Evolutionary conservation across 1,140 invertebrate species (phyloP).

Genomic region (Radopholus similis): DNA sequence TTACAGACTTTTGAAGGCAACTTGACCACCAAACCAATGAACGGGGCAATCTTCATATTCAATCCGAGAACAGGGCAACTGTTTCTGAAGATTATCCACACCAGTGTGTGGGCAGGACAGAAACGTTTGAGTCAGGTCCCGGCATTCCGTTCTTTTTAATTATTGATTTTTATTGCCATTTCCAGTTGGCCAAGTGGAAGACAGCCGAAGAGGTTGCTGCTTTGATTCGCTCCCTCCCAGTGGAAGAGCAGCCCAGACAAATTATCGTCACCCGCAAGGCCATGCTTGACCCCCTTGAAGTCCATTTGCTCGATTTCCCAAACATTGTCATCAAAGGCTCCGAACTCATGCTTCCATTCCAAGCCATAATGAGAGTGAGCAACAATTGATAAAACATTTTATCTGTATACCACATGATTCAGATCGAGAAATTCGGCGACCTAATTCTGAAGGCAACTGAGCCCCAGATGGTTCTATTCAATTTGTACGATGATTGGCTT

Average conservation of each 20-base stretch:
- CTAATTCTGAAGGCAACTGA: conserved; percentile 97
- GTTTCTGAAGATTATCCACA: conserved; percentile 99
- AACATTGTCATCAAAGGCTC: conserved; percentile 99
- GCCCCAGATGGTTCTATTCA: conserved; percentile 99
- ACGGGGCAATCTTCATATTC: conserved; percentile 99
- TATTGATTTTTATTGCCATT: not conserved
- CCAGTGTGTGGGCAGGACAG: conserved; percentile 94
- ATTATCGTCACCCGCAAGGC: conserved; percentile 99
- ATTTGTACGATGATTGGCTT: conserved; percentile 98
- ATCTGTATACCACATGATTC: conserved; percentile 7
- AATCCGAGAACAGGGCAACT: conserved; percentile 98
- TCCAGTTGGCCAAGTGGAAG: conserved; percentile 94
- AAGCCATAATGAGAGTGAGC: conserved; percentile 83
- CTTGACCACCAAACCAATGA: conserved; percentile 97
- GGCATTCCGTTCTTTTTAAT: not conserved
- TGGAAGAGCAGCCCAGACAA: conserved; percentile 99
- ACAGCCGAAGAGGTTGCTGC: conserved; percentile 98
- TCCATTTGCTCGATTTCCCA: conserved; percentile 96
- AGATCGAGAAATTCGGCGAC: conserved; percentile 97
- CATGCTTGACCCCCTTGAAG: conserved; percentile 98
- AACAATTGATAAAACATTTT: conserved; percentile 16
- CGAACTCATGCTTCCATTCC: conserved; percentile 96
- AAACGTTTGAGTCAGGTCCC: conserved; percentile 67
- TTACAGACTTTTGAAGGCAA: conserved; percentile 92
- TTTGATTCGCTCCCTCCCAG: conserved; percentile 92